Conservation (phyloP, 2,797 vertebrate species). For the Manis javanica region DNA sequence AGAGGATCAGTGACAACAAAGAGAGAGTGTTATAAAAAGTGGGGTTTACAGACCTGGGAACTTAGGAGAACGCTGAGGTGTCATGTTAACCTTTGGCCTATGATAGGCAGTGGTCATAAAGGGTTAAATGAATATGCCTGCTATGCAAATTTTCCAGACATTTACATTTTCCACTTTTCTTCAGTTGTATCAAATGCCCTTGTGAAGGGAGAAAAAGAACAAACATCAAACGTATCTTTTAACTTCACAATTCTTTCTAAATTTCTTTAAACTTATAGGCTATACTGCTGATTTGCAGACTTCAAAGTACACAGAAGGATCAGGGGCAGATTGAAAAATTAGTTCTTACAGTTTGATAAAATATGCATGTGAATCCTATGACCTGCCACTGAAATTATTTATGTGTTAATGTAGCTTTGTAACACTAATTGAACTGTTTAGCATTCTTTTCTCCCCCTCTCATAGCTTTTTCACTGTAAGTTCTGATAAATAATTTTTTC, state of each 20-base stretch:
- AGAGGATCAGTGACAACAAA: neutral
- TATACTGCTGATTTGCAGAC: constrained; percentile 88
- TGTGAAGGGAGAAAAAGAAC: constrained; percentile 88
- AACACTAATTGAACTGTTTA: constrained; percentile 86
- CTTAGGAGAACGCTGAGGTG: neutral
- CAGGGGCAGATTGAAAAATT: constrained; percentile 88
- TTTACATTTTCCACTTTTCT: constrained; percentile 86
- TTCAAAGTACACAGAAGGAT: constrained; percentile 88
- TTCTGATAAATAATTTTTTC: constrained; percentile 60
- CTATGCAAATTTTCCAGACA: constrained; percentile 85
- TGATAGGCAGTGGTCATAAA: constrained; percentile 77
- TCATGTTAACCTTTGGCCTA: constrained; percentile 54
- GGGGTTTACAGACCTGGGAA: neutral
- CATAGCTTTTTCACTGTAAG: constrained; percentile 63
- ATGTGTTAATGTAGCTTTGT: constrained; percentile 87
- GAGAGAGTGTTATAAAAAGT: neutral
- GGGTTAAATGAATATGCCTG: constrained; percentile 86
- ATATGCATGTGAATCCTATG: constrained; percentile 88
- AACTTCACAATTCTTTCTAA: constrained; percentile 90
- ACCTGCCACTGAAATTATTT: constrained; percentile 88
- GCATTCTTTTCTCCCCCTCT: constrained; percentile 38
- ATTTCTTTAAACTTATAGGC: constrained; percentile 91
- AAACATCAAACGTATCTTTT: constrained; percentile 92
- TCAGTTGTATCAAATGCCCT: constrained; percentile 86
- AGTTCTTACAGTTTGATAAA: constrained; percentile 89